Base-by-base conservation (phyloP, 2,113 vertebrate genomes). In the Eulacestoma nigropectus region DNA sequence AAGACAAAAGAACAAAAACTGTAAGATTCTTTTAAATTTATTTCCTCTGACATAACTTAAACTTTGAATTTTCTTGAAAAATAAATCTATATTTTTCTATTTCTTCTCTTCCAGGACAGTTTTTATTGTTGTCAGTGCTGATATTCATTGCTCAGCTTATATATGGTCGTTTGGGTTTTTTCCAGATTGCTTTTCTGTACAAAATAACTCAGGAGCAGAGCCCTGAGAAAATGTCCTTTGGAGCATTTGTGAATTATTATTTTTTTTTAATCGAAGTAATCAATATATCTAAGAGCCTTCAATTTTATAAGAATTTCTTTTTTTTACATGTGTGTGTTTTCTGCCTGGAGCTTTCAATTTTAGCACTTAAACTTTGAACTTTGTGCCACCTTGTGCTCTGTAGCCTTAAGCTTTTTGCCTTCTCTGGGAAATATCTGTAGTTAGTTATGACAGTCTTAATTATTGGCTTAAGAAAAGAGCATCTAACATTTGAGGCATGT, bases 1-100 rank as follows among this genome's bases (percentile, higher is more conserved):
- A 99, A 99, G 97, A 84, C 97, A 95, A 99, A 99, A 98, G 99
- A 99, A 91, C 99, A 98, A 46, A 99, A 99, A 98, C 98, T 98
- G 99, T 99, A 99, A 99, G 99, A 96, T 91, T 65, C 27, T 73
- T 69, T 64, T 16, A 12, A 55, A 75, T 82, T 59, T 46, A 7
- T 50, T 84, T 94, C 30, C 23, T 79, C 26, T 75, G 37, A 75
- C 1, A 5, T 73, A 35, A 83, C 60, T 81, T 64, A 67, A 89
- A 52, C 11, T 17, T 70, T 41, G n/a, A 37, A 55, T 67, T 53
- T 93, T 87, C 59, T 59, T 65, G 42, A 57, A 82, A 88, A 85
- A 78, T 35, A 77, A 44, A 46, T 72, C 8, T 64, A 2, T 56
- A 9, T 65, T 93, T 84, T 94, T 65, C 25, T 49, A 2, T 81